Evolutionary conservation across 1,140 invertebrate genomes (phyloP), one percentile per base, ranked within the genome.

Genomic region (Listronotus oregonensis): DNA sequence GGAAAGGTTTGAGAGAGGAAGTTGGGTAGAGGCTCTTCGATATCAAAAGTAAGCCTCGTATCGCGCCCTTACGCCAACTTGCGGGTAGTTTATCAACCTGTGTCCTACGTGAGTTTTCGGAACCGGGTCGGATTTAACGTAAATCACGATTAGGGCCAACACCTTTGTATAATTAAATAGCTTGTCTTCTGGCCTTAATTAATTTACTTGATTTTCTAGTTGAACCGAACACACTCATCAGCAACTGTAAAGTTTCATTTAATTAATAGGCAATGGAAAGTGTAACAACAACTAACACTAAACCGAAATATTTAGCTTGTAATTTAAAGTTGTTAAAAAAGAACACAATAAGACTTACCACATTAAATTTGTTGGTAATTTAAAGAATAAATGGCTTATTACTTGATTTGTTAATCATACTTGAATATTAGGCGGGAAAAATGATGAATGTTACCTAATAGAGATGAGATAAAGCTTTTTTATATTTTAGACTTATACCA

Each of bases 31-130:
- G 47, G 39, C 37, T 49, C 47, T 52, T 39, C 56, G 47, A 51
- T 65, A 52, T 59, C 44, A 50, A 40, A 43, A 57, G 55, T 52
- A 65, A 65, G 55, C 27, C 46, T 47, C 55, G 52, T 66, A 54
- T 67, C 58, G 51, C 50, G 49, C 37, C 46, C 46, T 47, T 56
- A 66, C 57, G 34, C 57, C 64, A 44, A 46, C 37, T 61, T 46
- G 47, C 52, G 2, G 44, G 50, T 64, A 65, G 56, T 68, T 68
- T 68, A 68, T 65, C 62, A 68, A 56, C 46, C 49, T 44, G 57
- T 49, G 55, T 64, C 58, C 50, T 50, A 61, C 61, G 49, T 68
- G 61, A 64, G 61, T 43, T 61, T 46, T 50, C n/a, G 27, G 50
- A 31, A 21, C 18, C 67, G 31, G 55, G 60, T 43, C 44, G 46